Evolutionary conservation across 2,888 invertebrate species (phyloP).

Genomic region (Apodemia zela): DNA sequence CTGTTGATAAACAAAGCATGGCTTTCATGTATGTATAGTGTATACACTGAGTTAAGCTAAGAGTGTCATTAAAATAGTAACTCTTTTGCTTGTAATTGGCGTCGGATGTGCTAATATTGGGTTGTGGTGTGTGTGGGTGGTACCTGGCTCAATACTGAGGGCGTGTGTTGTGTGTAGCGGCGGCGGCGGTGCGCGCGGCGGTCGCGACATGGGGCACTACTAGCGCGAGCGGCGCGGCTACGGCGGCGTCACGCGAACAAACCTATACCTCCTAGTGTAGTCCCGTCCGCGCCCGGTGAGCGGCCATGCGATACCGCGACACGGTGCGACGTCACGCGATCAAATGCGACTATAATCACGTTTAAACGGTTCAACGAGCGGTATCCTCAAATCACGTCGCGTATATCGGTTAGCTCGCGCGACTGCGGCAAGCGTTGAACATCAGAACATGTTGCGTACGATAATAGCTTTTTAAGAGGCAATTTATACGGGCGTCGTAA

Average conservation of each 20-base stretch:
- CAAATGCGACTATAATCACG: neutral
- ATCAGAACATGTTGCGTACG: neutral
- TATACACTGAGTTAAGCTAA: too few species aligned
- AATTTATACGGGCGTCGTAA: neutral
- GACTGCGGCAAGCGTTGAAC: neutral
- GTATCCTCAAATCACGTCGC: neutral
- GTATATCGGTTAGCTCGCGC: neutral
- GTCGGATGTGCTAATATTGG: too few species aligned
- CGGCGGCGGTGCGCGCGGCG: slow-evolving; percentile 46
- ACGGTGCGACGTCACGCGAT: slow-evolving; percentile 19
- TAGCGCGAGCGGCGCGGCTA: slow-evolving; percentile 37
- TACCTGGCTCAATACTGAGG: slow-evolving; percentile 18
- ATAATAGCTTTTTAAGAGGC: neutral
- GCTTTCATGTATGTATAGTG: too few species aligned
- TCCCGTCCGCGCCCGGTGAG: slow-evolving; percentile 13
- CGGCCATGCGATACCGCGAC: slow-evolving; percentile 4
- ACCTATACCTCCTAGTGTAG: slow-evolving; percentile 20
- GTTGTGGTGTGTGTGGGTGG: too few species aligned
- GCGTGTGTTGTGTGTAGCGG: slow-evolving; percentile 44
- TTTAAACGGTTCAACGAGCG: neutral
- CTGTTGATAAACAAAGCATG: too few species aligned
- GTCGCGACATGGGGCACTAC: slow-evolving; percentile 30
- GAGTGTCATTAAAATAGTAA: too few species aligned
- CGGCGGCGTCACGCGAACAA: slow-evolving; percentile 22
- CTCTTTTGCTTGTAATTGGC: too few species aligned